These are phyloP conservation scores for Sprattus sprattus DNA, from an alignment of 2,113 vertebrate species.

Conservation along the genomic window DNA sequence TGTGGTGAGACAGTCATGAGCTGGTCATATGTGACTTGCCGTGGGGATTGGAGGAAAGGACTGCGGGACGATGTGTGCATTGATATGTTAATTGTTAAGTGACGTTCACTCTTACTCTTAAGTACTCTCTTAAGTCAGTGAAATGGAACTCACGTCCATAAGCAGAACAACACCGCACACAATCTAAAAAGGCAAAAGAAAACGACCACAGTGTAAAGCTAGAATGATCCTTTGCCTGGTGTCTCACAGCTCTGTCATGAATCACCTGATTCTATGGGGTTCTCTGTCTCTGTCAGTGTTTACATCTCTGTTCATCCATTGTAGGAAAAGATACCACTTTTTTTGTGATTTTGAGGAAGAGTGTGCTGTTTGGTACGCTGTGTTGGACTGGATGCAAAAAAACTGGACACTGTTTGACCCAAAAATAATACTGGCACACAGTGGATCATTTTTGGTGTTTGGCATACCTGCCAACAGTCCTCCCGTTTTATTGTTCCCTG, in stretches of 20 bases:
- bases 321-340: neutral
- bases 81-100: neutral
- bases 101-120: neutral
- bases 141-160: neutral
- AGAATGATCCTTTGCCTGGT: neutral
- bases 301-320: neutral
- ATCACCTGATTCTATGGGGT: neutral
- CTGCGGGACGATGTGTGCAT: neutral
- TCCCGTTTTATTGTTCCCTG: no score
- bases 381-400: neutral
- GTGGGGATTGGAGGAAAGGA: neutral
- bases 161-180: neutral
- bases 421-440: neutral
- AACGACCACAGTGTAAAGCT: neutral
- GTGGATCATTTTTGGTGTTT: neutral
- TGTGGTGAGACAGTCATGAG: neutral
- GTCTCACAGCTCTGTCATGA: neutral
- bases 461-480: no score
- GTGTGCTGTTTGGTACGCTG: neutral
- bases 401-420: neutral
- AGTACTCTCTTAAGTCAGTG: neutral
- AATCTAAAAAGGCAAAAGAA: no score
- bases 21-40: neutral
- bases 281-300: neutral
- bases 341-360: neutral